Evolutionary conservation across 2,113 vertebrate genomes (phyloP), one percentile per base, ranked within the genome.

Genomic region (Mystacornis crossleyi): DNA sequence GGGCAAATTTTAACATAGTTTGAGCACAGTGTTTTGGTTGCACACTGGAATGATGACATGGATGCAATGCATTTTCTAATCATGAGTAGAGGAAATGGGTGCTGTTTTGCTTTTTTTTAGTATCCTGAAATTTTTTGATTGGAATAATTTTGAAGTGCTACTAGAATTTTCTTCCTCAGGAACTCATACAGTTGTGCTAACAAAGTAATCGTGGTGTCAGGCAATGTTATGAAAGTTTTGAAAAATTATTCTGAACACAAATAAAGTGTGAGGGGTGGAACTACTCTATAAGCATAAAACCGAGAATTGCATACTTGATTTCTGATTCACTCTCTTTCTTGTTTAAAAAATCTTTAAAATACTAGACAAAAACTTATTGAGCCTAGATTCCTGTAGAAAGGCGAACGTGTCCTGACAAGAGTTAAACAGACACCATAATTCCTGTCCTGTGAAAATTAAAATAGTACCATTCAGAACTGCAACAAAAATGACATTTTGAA

Each of bases 401-500:
- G 24, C 10, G 4, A 75, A 62, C 43, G 17, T 61, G 70, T 72
- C 34, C 66, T 34, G 71, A 83, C 60, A 86, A 54, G 33, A 75
- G 78, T 70, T 91, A 70, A 85, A 69, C 20, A 93, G 81, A 66
- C 33, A 73, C 34, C 31, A 23, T 70, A 91, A 90, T 80, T 89
- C 74, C 47, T 90, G 20, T 90, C 82, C 74, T 77, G 51, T 80
- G 58, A 75, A 95, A 96, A 94, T 93, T 92, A 91, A 91, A 96
- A 93, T 79, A 95, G 58, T 65, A 72, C 36, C 2, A 5, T 91
- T 94, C 90, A 80, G 85, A 96, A 95, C 85, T 66, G 91, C 74
- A 95, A 96, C 89, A 93, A 93, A 97, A 95, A 94, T 89, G 94
- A 94, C 94, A 95, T 96, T 96, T 95, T 96, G 73, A 93, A 94